Percentiles rank a stretch among this genome's conserved stretches.
Conservation (phyloP, 2,888 invertebrate species). For the Pandemis heparana region DNA sequence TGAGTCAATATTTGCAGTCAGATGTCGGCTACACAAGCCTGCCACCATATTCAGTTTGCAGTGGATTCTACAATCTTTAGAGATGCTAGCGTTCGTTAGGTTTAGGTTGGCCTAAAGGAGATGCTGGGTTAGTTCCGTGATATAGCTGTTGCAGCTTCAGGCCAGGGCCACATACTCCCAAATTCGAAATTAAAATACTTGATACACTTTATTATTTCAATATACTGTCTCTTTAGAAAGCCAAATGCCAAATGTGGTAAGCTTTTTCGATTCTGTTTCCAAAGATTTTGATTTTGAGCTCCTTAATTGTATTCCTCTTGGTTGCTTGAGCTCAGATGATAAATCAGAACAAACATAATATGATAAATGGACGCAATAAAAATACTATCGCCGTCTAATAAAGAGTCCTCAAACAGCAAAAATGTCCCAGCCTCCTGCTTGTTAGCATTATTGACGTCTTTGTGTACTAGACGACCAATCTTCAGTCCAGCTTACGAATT, state of each 20-base stretch:
- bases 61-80: no score
- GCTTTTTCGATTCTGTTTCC: not conserved
- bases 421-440: constrained; percentile 21
- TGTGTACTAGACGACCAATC: constrained; percentile 2
- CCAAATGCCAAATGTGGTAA: no score
- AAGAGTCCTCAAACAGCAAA: constrained; percentile 14
- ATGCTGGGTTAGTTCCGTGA: no score
- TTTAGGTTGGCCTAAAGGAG: no score
- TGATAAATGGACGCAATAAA: constrained; percentile 26
- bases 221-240: no score
- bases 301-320: not conserved
- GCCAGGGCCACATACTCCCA: no score
- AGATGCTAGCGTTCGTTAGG: no score
- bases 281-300: not conserved
- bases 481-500: not conserved
- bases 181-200: no score
- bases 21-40: not conserved
- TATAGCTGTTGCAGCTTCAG: no score
- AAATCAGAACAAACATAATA: constrained; percentile 15
- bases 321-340: not conserved
- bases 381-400: constrained; percentile 25
- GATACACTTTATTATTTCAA: no score
- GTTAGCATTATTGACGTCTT: constrained; percentile 11
- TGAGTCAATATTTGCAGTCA: not conserved
- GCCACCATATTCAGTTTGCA: not conserved